phyloP scores from a whole-genome alignment of 2,888 invertebrate species.

The Dione juno region DNA sequence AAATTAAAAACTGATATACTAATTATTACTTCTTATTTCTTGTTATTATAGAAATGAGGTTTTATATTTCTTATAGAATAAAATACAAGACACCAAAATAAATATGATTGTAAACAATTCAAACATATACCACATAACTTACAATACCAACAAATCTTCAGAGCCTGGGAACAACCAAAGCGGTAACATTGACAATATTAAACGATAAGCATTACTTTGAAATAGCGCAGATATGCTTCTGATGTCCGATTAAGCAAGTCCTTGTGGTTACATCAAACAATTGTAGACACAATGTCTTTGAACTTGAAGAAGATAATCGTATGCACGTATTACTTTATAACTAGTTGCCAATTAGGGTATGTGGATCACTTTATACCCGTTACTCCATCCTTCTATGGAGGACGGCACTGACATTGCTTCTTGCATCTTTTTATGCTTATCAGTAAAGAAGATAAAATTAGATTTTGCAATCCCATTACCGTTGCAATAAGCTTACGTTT shows the following conservation, averaged over 20 bases:
- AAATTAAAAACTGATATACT: too few relatives aligned
- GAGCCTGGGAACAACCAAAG: constrained; percentile 21
- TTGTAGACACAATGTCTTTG: constrained; percentile 38
- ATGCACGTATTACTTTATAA: constrained; percentile 42
- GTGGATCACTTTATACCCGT: constrained; percentile 46
- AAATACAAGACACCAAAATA: neutral
- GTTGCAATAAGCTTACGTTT: constrained; percentile 27
- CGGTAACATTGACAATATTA: constrained; percentile 31
- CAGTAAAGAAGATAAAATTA: constrained; percentile 46
- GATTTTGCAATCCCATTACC: constrained; percentile 40
- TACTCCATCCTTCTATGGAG: constrained; percentile 47
- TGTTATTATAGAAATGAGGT: too few relatives aligned
- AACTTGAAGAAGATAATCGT: constrained; percentile 41
- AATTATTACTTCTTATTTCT: too few relatives aligned
- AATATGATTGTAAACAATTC: too few relatives aligned
- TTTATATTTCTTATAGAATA: too few relatives aligned
- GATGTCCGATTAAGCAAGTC: constrained; percentile 33
- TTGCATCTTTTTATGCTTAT: constrained; percentile 48
- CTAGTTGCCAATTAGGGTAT: constrained; percentile 48
- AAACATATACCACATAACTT: neutral
- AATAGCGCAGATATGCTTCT: constrained; percentile 34
- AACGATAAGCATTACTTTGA: constrained; percentile 35
- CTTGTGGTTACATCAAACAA: constrained; percentile 29
- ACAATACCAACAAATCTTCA: neutral
- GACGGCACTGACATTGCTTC: constrained; percentile 47